A percentile compares a stretch with the other conserved stretches of the same genome.
These are phyloP conservation scores for Netelia virgata DNA, from an alignment of 2,888 invertebrate species.

Conservation along the genomic window DNA sequence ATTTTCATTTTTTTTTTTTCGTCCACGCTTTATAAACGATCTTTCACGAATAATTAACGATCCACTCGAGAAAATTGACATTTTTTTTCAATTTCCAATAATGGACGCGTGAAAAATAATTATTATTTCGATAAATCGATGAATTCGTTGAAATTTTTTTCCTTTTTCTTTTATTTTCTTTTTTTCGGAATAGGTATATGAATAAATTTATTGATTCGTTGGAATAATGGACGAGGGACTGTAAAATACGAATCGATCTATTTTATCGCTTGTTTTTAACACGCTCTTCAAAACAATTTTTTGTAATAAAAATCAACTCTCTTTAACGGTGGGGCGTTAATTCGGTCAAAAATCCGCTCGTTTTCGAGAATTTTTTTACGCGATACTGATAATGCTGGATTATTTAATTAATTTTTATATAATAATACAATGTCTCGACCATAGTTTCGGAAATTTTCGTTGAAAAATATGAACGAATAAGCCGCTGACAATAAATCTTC, in stretches of 20 bases:
- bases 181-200: neutral
- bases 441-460: too few relatives aligned
- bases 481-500: too few relatives aligned
- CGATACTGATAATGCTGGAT: too few relatives aligned
- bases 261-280: neutral
- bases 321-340: too few relatives aligned
- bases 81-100: neutral
- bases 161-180: neutral
- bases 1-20: neutral
- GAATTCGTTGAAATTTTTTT: neutral
- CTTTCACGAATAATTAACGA: neutral
- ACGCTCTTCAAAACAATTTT: too few relatives aligned
- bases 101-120: neutral
- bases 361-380: too few relatives aligned
- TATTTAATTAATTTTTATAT: too few relatives aligned
- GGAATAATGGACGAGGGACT: too few relatives aligned
- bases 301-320: constrained; percentile 1
- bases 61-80: neutral
- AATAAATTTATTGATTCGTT: neutral
- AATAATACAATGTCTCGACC: too few relatives aligned
- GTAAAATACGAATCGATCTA: neutral
- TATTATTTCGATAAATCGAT: neutral
- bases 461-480: too few relatives aligned
- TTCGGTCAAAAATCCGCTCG: too few relatives aligned
- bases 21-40: neutral